Evolutionary conservation across 2,113 vertebrate genomes (phyloP), one percentile per base, ranked within the genome.

Genomic region (Leuciscus idus): DNA sequence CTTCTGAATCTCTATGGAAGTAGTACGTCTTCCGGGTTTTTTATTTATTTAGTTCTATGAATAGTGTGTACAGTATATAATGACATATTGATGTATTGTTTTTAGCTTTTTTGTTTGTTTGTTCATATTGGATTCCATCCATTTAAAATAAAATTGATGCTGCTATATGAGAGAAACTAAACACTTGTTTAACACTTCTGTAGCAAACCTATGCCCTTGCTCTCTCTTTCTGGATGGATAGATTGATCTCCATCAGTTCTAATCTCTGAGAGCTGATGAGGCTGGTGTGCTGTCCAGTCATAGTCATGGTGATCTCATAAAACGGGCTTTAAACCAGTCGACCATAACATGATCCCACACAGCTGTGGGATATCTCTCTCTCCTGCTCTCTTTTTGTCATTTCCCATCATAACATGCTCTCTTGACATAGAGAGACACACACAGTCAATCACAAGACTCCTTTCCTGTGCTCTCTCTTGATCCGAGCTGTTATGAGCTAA

Each of bases 291-390:
- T 50, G 61, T 82, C 61, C 80, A 33, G 15, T 68, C 39, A 68
- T 30, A 82, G 80, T 23, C 36, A 77, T 48, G 57, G 75, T 43
- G 72, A 85, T 86, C 87, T 91, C 84, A 90, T 68, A 19, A 50
- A 82, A 68, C 26, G 1, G 59, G 79, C 59, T 48, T 81, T 48
- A 48, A 81, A 81, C 59, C 39, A 48, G 79, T 21, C 59, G 7
- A 81, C 39, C 59, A 28, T 81, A 62, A 81, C 79, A 46, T 82
- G 61, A 57, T 85, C 46, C 75, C 62, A 43, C 48, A 57, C 30
- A 80, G 66, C 61, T 82, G 61, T 33, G 19, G 43, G 79, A 48
- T 68, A 66, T 72, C n/a, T 55, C 61, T 77, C 21, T n/a, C 80
- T 77, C 59, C 36, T 36, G 46, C 39, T 28, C 70, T 59, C 46